A percentile compares a stretch with the other conserved stretches of the same genome.
phyloP scores from a whole-genome alignment of 2,797 vertebrate genomes.

The Loris lydekkerianus region DNA sequence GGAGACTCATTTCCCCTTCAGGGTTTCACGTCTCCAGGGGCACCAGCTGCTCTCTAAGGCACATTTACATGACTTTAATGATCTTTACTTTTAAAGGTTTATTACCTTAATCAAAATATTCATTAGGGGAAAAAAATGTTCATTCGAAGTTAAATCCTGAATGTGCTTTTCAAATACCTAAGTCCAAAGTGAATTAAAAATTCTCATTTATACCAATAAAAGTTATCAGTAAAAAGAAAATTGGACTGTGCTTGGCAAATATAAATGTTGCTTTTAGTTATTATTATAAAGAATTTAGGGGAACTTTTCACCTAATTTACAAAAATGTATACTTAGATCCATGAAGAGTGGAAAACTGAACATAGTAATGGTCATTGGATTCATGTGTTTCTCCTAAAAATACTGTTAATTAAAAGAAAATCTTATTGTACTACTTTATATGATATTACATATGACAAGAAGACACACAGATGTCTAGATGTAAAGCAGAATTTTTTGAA shows the following conservation, averaged over 20 bases:
- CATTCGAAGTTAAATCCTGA: slow-evolving; percentile 60
- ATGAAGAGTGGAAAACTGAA: neutral
- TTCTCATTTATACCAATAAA: slow-evolving; percentile 37
- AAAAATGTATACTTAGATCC: neutral
- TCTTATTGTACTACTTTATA: neutral
- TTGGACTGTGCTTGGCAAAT: neutral
- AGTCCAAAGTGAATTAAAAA: slow-evolving; percentile 62
- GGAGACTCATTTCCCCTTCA: slow-evolving; percentile 71
- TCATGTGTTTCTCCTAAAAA: neutral
- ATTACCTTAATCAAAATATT: slow-evolving; percentile 79
- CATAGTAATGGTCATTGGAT: neutral
- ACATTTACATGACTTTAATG: slow-evolving; percentile 65
- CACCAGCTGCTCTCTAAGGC: slow-evolving; percentile 54
- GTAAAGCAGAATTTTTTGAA: neutral
- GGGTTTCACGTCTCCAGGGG: slow-evolving; percentile 49
- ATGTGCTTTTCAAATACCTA: slow-evolving; percentile 57
- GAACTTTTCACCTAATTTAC: neutral
- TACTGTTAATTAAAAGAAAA: neutral
- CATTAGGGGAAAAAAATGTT: slow-evolving; percentile 67
- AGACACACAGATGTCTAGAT: neutral
- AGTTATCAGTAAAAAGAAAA: neutral
- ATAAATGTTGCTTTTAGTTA: slow-evolving; percentile 11
- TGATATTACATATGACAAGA: neutral
- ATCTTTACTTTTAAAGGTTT: slow-evolving; percentile 72
- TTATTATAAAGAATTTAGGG: neutral